Evolutionary conservation across 1,140 invertebrate species (phyloP), one percentile per base, ranked within the genome.

Genomic region (Brachionus plicatilis): DNA sequence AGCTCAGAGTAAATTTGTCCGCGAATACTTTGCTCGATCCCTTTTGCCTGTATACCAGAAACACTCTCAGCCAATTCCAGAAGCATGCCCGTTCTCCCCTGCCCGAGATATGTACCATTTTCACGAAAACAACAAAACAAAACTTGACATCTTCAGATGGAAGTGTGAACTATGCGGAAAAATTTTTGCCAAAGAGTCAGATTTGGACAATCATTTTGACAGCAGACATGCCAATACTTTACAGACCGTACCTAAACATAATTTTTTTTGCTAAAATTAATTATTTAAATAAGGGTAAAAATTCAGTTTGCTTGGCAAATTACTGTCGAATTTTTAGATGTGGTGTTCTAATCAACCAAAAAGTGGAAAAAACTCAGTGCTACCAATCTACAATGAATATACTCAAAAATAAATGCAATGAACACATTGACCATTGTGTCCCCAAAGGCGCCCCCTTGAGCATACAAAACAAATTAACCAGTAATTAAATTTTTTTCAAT

Each of bases 321-420:
- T 83, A 70, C 70, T 83, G 82, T n/a, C 33, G 60, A 9, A 83
- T 83, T 43, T 83, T 83, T 70, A 37, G 82, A 70, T 83, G 82
- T 43, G 82, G 70, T 5, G 8, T 45, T 70, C 17, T 83, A 9
- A 56, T 33, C 17, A 56, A 80, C 12, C 43, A 3, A 33, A 60
- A 60, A 27, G 9, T 11, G 2, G 11, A 29, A 4, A 65, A 33
- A 33, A 3, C n/a, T 41, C 50, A 60, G 12, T 60, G 65, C 60
- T 45, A 82, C 9, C 53, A 65, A 33, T 60, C 79, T 9, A 82
- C 53, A 27, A 82, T 65, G 79, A 82, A 33, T 14, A 65, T 60
- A 27, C 20, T 60, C 41, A 82, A 14, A 37, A 82, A 82, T 37
- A 65, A 41, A 45, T 83, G 47, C 43, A 27, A 47, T 12, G 37